A percentile compares a stretch with the other conserved stretches of the same genome.
Evolutionary conservation across 2,113 vertebrate species (phyloP).

Genomic region (Synodontis membranacea): DNA sequence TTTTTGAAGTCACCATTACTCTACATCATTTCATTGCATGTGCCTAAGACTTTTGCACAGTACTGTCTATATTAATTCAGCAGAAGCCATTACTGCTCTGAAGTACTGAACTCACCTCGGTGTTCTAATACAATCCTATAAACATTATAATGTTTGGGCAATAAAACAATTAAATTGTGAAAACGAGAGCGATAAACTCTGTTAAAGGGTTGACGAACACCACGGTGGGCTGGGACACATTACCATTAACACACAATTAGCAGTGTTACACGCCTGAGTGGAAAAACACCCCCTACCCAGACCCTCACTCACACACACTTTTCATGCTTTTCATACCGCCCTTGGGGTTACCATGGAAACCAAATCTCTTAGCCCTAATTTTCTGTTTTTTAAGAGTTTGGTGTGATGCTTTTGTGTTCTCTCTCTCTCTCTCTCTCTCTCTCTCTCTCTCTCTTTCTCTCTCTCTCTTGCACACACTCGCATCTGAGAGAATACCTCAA

Average conservation of each 20-base stretch:
- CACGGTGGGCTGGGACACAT: conserved; percentile 65
- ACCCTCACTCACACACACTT: conserved; percentile 24
- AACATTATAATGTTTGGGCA: neutral
- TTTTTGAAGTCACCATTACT: no score
- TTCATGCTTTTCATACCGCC: conserved; percentile 50
- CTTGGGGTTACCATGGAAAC: conserved; percentile 71
- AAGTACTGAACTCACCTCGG: neutral
- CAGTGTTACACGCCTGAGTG: conserved; percentile 63
- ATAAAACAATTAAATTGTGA: neutral
- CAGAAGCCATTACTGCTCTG: neutral
- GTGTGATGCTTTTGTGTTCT: conserved; percentile 43
- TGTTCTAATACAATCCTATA: neutral
- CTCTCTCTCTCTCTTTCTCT: neutral
- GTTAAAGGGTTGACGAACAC: conserved; percentile 61
- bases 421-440: neutral
- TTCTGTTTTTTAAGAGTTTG: conserved; percentile 32
- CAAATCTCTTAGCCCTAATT: conserved; percentile 46
- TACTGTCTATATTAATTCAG: neutral
- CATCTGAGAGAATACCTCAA: conserved; percentile 34
- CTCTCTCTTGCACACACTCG: conserved; percentile 13
- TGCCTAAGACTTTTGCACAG: neutral
- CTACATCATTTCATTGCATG: no score
- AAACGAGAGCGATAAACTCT: conserved; percentile 35
- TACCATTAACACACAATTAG: conserved; percentile 71
- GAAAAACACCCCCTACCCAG: conserved; percentile 37